Percentiles rank a stretch among this genome's conserved stretches.
Evolutionary conservation across 2,888 invertebrate genomes (phyloP).

Genomic region (Neoascia interrupta): DNA sequence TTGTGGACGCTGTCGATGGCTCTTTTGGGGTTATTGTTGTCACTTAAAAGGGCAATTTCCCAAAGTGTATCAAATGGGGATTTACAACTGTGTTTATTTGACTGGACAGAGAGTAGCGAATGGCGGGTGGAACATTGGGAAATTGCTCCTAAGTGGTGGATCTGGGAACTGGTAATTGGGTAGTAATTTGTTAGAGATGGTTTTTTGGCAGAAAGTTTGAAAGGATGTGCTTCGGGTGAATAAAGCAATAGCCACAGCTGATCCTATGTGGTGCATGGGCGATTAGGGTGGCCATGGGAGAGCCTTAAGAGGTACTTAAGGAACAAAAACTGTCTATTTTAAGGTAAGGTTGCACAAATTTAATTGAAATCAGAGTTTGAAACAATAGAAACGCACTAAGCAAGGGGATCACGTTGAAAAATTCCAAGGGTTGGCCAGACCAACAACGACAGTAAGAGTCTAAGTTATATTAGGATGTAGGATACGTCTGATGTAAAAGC

Average conservation of each 20-base stretch:
- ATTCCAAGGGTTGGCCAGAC: too few relatives aligned
- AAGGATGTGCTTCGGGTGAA: not conserved
- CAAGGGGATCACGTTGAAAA: too few relatives aligned
- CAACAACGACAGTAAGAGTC: too few relatives aligned
- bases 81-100: constrained; percentile 66
- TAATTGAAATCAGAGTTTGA: too few relatives aligned
- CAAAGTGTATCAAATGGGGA: constrained; percentile 68
- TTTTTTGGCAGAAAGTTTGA: not conserved
- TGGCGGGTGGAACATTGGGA: constrained; percentile 22
- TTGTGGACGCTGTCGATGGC: constrained; percentile 57
- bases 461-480: too few relatives aligned
- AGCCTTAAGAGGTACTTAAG: too few relatives aligned
- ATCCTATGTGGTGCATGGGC: not conserved
- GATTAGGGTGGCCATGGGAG: too few relatives aligned
- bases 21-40: constrained; percentile 70
- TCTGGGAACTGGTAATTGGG: constrained; percentile 58
- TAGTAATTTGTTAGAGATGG: constrained; percentile 63
- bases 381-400: too few relatives aligned
- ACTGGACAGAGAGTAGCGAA: constrained; percentile 35
- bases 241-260: not conserved
- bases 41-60: constrained; percentile 69
- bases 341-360: too few relatives aligned
- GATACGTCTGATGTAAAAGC: too few relatives aligned
- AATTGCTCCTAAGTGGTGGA: constrained; percentile 46
- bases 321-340: too few relatives aligned